These are phyloP conservation scores for Lethrus apterus DNA, from an alignment of 1,140 invertebrate species.

Conservation along the genomic window DNA sequence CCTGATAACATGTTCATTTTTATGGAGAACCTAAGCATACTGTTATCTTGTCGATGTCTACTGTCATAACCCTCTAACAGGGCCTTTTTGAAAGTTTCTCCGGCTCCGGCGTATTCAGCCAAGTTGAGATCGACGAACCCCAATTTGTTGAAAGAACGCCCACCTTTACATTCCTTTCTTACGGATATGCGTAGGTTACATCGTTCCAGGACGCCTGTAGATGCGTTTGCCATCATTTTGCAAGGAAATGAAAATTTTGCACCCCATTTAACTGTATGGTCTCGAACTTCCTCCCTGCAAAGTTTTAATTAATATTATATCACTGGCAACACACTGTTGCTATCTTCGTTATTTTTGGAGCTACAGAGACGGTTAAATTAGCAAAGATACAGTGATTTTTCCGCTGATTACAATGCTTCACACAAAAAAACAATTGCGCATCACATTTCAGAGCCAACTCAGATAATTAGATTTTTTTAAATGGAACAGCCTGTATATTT, in stretches of 20 bases:
- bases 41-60: slow-evolving; percentile 87
- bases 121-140: slow-evolving; percentile 96
- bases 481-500: no score
- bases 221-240: slow-evolving; percentile 94
- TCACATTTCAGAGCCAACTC: no score
- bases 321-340: no score
- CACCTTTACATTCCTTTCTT: slow-evolving; percentile 75
- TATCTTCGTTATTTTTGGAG: no score
- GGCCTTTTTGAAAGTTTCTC: slow-evolving; percentile 72
- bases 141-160: slow-evolving; percentile 66
- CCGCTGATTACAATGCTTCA: not conserved
- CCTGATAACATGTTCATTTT: slow-evolving; percentile 90
- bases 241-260: slow-evolving; percentile 85
- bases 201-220: slow-evolving; percentile 87
- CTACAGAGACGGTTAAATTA: no score
- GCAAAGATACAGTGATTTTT: no score
- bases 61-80: slow-evolving; percentile 92
- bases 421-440: slow-evolving; percentile 2
- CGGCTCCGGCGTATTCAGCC: slow-evolving; percentile 93
- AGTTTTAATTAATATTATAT: no score
- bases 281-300: slow-evolving; percentile 88
- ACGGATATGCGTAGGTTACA: slow-evolving; percentile 88
- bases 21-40: slow-evolving; percentile 83
- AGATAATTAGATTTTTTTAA: no score
- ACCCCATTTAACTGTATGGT: slow-evolving; percentile 90